Base-by-base conservation (phyloP, 2,113 vertebrate genomes). In the Dunckerocampus dactyliophorus region DNA sequence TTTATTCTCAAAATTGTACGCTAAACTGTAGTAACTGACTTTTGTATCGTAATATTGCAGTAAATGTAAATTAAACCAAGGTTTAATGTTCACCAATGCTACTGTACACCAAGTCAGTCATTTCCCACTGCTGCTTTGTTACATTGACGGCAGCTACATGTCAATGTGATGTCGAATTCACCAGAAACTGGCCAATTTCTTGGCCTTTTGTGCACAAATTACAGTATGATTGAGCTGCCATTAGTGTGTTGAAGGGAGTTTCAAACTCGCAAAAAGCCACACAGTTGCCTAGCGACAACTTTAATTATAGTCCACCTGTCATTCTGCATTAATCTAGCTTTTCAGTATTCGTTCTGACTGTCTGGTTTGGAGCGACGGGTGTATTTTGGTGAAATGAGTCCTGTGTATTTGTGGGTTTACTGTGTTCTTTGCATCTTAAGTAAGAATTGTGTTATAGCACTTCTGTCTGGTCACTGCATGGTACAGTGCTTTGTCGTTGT, bases 251-350 rank as follows among this genome's bases (percentile, higher is more conserved):
- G 82, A 83, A 74, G 22, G 43, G 42, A 50, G 77, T 65, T 67
- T 82, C 55, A 78, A 70, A 81, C 71, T 77, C 53, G 59, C 37
- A 24, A 52, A 59, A 79, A 77, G 62, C 58, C 50, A 20, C 49
- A 4, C 46, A 64, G 85, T 87, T 86, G 75, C 85, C 73, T 80
- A 79, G 85, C 69, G 63, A 83, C 83, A 46, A 65, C 76, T 74
- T 67, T 83, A 80, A 80, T 75, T 82, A 69, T 71, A 67, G 79
- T 77, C 68, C 69, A 76, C 61, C 62, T 76, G 67, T 76, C 65
- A 53, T 34, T 72, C 66, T 39, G 43, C 51, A 47, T 61, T 62
- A 56, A 39, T 62, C 45, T n/a, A 47, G 60, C 66, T 58, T 54
- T 59, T 82, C 68, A 57, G 21, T 59, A 28, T 76, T 68, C 67